A percentile compares a stretch with the other conserved stretches of the same genome.
Evolutionary conservation across 2,113 vertebrate genomes (phyloP).

Genomic region (Zapus hudsonius): DNA sequence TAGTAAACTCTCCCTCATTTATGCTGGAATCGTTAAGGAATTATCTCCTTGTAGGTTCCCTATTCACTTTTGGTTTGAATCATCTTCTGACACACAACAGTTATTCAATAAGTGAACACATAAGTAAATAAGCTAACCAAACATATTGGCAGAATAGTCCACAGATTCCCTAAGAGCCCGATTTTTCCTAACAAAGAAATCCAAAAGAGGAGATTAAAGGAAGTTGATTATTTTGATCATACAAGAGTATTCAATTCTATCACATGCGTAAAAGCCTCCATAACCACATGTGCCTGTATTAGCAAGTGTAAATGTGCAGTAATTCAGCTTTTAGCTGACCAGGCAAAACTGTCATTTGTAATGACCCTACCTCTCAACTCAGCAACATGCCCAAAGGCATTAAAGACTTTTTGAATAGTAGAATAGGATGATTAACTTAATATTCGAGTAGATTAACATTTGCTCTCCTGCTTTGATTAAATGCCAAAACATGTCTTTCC

Average conservation of each 20-base stretch:
- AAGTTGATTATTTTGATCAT: neutral
- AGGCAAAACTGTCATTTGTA: slow-evolving; percentile 10
- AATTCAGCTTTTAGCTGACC: slow-evolving; percentile 23
- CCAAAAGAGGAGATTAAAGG: neutral
- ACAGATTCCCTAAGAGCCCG: neutral
- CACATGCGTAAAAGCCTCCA: neutral
- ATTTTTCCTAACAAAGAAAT: slow-evolving; percentile 15
- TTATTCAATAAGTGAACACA: neutral
- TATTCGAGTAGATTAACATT: neutral
- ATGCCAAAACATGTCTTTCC: neutral
- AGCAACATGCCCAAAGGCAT: neutral
- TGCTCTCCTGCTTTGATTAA: neutral
- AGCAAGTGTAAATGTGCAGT: neutral
- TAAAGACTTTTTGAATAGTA: neutral
- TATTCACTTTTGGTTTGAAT: neutral
- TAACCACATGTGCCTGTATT: neutral
- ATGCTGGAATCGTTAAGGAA: neutral
- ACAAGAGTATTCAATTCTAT: neutral
- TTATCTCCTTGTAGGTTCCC: neutral
- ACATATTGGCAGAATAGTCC: neutral
- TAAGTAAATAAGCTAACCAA: neutral
- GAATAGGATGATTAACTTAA: neutral
- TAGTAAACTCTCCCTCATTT: neutral
- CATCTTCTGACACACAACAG: neutral
- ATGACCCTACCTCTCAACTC: neutral